A percentile compares a stretch with the other conserved stretches of the same genome.
Conservation (phyloP, 2,797 vertebrate genomes). For the Thaleichthys pacificus region DNA sequence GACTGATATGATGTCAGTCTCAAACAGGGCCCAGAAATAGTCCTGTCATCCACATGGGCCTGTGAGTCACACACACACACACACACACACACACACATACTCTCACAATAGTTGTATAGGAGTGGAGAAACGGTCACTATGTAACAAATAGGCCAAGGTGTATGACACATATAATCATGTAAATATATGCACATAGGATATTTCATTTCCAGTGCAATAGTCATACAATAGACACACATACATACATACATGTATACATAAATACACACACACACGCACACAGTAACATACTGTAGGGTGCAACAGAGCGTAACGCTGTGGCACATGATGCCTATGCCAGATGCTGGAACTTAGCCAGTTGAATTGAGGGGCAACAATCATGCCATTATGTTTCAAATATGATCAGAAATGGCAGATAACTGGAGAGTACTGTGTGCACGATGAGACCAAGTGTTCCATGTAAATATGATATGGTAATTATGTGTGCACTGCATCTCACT, state of each 20-base stretch:
- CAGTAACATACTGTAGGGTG: neutral
- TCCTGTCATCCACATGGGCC: slow-evolving; percentile 4
- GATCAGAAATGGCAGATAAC: slow-evolving; percentile 46
- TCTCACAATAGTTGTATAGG: neutral
- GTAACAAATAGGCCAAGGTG: neutral
- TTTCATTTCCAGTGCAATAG: neutral
- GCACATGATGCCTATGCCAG: slow-evolving; percentile 59
- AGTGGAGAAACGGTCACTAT: neutral
- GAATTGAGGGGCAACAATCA: slow-evolving; percentile 64
- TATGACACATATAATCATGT: neutral
- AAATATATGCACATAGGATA: too few relatives aligned
- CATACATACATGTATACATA: too few relatives aligned
- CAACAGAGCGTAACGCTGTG: slow-evolving; percentile 45
- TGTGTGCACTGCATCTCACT: too few relatives aligned
- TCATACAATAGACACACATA: slow-evolving; percentile 1
- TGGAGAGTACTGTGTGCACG: neutral
- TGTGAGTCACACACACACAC: slow-evolving; percentile 10
- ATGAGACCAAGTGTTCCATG: neutral
- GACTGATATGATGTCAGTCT: neutral
- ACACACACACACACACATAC: slow-evolving; percentile 16
- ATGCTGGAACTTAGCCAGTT: slow-evolving; percentile 55
- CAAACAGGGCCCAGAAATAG: slow-evolving; percentile 20
- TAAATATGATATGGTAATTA: too few relatives aligned
- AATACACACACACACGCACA: neutral
- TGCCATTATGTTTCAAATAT: slow-evolving; percentile 66